phyloP scores from a whole-genome alignment of 2,888 invertebrate genomes.

The Antitype chi region DNA sequence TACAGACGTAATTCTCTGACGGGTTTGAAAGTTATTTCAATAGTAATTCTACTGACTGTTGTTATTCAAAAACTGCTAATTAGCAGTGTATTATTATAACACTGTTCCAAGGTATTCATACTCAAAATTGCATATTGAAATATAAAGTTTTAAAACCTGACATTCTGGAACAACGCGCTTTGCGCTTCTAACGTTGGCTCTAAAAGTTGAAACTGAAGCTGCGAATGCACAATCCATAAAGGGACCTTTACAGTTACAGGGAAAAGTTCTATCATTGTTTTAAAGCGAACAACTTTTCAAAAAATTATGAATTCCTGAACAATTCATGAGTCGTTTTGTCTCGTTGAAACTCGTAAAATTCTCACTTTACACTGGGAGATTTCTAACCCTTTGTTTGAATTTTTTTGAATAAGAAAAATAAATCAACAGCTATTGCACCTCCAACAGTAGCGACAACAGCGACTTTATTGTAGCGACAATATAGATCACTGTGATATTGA shows the following conservation, averaged over 20 bases:
- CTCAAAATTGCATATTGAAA: constrained; percentile 1
- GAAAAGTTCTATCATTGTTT: constrained; percentile 11
- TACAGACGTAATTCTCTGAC: background rate
- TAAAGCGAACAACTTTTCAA: background rate
- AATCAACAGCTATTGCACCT: too few relatives aligned
- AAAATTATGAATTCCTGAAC: constrained; percentile 5
- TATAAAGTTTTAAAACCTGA: too few relatives aligned
- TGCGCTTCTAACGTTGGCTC: background rate
- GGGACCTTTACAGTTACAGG: background rate
- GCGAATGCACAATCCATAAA: background rate
- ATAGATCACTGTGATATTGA: too few relatives aligned
- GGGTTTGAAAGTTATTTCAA: background rate
- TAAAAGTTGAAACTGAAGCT: background rate
- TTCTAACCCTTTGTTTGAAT: background rate
- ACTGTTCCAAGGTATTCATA: background rate
- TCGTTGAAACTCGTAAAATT: background rate
- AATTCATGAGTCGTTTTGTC: background rate
- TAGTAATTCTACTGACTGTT: background rate
- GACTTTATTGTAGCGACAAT: too few relatives aligned
- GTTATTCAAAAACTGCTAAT: background rate
- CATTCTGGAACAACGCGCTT: too few relatives aligned
- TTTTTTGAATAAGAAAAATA: background rate
- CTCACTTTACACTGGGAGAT: background rate
- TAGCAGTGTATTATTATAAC: background rate
- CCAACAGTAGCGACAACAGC: too few relatives aligned